Conservation (phyloP, 2,797 vertebrate species). For the Microcaecilia unicolor region DNA sequence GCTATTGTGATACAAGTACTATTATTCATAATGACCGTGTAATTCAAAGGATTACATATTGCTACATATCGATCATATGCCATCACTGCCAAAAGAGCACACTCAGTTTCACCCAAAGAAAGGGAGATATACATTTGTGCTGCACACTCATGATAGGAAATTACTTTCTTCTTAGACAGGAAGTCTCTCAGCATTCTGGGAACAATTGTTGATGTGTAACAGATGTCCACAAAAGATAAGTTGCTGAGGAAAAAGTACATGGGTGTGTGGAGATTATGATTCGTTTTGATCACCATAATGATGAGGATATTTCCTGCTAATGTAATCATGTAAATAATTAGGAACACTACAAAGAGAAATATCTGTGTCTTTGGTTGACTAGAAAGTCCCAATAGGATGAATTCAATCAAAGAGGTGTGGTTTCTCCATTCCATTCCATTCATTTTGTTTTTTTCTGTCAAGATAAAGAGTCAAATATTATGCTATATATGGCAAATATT, state of each 20-base stretch:
- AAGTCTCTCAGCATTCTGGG: constrained; percentile 26
- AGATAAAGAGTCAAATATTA: too few relatives aligned
- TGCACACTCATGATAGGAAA: constrained; percentile 14
- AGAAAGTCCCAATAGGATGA: constrained; percentile 27
- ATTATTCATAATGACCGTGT: constrained; percentile 9
- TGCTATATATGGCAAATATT: too few relatives aligned
- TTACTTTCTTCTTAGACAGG: constrained; percentile 4
- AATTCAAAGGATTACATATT: too few relatives aligned
- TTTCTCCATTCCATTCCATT: constrained; percentile 13
- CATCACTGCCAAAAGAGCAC: too few relatives aligned
- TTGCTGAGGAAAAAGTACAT: constrained; percentile 7
- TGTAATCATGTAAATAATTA: constrained; percentile 20
- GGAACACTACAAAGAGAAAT: constrained; percentile 24
- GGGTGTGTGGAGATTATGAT: constrained; percentile 32
- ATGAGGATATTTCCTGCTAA: constrained; percentile 30
- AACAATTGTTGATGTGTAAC: constrained; percentile 18
- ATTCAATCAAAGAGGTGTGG: constrained; percentile 13
- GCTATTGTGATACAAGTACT: constrained; percentile 7
- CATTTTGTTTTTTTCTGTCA: too few relatives aligned
- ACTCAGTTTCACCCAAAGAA: constrained; percentile 15
- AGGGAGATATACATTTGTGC: constrained; percentile 17
- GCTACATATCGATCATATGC: too few relatives aligned
- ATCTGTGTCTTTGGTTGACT: constrained; percentile 4
- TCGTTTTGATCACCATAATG: constrained; percentile 21
- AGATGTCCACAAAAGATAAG: constrained; percentile 15